Evolutionary conservation across 2,113 vertebrate genomes (phyloP).

Genomic region (Forbesichthys agassizii): DNA sequence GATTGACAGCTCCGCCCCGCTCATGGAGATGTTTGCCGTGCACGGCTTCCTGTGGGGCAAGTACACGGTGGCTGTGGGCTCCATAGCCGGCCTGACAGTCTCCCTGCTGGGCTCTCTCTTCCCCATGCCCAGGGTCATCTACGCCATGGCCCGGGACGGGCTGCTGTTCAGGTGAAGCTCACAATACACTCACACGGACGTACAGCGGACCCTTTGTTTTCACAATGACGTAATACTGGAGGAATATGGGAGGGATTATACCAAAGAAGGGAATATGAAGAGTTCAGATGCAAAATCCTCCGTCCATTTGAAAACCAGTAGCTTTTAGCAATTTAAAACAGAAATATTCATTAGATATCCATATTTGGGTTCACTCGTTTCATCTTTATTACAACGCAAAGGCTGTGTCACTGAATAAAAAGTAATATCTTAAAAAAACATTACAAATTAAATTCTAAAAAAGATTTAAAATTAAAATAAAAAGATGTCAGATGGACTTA

Average conservation of each 20-base stretch:
- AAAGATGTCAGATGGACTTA: no score
- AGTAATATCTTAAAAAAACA: no score
- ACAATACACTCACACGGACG: background rate
- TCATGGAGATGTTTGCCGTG: slow-evolving; percentile 97
- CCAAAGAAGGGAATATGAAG: no score
- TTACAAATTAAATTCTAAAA: no score
- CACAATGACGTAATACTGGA: background rate
- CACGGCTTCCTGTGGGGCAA: slow-evolving; percentile 90
- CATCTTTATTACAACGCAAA: no score
- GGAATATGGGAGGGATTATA: background rate
- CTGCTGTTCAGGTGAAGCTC: slow-evolving; percentile 91
- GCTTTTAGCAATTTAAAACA: no score
- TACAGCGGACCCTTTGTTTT: background rate
- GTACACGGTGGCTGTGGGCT: slow-evolving; percentile 88
- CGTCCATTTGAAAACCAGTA: no score
- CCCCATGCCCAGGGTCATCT: slow-evolving; percentile 96
- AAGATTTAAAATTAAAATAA: no score
- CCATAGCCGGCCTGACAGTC: slow-evolving; percentile 90
- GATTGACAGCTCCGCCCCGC: slow-evolving; percentile 91
- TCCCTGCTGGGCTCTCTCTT: slow-evolving; percentile 95
- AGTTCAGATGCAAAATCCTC: no score
- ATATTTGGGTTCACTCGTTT: no score
- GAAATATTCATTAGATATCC: no score
- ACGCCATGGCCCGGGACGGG: slow-evolving; percentile 94
- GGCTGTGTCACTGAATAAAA: no score